Conservation (phyloP, 1,140 invertebrate species). For the Drosophila kanapiae region DNA sequence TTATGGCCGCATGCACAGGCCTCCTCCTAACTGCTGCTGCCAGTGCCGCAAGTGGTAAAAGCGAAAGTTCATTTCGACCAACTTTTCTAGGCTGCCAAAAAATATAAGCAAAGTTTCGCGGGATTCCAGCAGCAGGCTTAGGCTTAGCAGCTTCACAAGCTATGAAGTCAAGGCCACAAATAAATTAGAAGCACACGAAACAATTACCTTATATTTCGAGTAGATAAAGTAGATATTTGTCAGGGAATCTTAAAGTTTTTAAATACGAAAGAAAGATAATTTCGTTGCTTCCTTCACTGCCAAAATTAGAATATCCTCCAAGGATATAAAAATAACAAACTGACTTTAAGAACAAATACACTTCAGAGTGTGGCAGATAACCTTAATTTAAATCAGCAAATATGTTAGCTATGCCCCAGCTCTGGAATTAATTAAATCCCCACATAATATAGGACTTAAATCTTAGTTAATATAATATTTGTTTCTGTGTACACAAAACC, state of each 20-base stretch:
- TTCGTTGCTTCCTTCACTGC: no score
- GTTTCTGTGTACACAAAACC: slow-evolving; percentile 23
- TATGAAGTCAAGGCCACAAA: slow-evolving; percentile 15
- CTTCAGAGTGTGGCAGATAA: background rate
- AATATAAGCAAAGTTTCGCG: slow-evolving; percentile 67
- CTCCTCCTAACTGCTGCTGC: background rate
- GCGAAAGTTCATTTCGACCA: slow-evolving; percentile 62
- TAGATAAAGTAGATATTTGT: no score
- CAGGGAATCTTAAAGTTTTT: no score
- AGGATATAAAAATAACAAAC: background rate
- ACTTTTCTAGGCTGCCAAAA: slow-evolving; percentile 40
- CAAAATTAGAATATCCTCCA: no score
- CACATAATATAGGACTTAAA: background rate
- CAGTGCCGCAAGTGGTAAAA: slow-evolving; percentile 28
- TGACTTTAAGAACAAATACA: no score
- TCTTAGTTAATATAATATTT: slow-evolving; percentile 1
- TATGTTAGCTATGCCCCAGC: background rate
- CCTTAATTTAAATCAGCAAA: background rate
- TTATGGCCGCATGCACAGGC: slow-evolving; percentile 47
- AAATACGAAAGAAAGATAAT: no score
- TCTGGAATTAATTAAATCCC: background rate
- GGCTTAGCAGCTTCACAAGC: slow-evolving; percentile 30
- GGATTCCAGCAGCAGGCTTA: slow-evolving; percentile 5
- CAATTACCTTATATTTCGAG: background rate
- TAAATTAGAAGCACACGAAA: slow-evolving; percentile 1